Conservation (phyloP, 2,113 vertebrate species). For the Eptatretus burgeri region DNA sequence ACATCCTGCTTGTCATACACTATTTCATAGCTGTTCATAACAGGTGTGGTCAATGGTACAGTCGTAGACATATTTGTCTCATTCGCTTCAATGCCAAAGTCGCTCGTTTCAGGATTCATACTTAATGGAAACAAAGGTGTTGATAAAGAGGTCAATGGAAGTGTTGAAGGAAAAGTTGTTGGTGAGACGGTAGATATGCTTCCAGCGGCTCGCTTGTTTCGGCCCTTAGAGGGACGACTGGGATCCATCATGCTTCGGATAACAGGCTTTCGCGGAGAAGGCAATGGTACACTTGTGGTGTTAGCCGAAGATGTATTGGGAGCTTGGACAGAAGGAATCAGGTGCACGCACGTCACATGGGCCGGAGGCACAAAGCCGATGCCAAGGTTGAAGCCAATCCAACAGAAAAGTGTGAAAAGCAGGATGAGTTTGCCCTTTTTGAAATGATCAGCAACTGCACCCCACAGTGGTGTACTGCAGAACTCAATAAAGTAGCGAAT, state of each 20-base stretch:
- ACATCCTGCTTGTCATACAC: slow-evolving; percentile 42
- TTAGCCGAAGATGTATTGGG: not conserved
- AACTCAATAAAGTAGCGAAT: slow-evolving; percentile 96
- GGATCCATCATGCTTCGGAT: too few relatives aligned
- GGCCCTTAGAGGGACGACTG: too few relatives aligned
- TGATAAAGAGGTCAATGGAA: too few relatives aligned
- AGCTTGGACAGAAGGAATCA: not conserved
- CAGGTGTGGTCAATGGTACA: slow-evolving; percentile 16
- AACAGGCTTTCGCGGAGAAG: too few relatives aligned
- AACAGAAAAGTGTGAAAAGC: slow-evolving; percentile 69
- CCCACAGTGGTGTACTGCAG: slow-evolving; percentile 95
- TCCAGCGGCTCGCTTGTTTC: not conserved
- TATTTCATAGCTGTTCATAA: slow-evolving; percentile 10
- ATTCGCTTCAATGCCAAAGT: slow-evolving; percentile 10
- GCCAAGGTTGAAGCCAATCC: slow-evolving; percentile 70
- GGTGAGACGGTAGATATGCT: not conserved
- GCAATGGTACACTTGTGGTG: not conserved
- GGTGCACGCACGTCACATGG: not conserved
- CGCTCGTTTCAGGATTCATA: not conserved
- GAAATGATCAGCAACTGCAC: slow-evolving; percentile 71
- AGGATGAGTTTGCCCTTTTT: slow-evolving; percentile 59
- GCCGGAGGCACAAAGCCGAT: slow-evolving; percentile 69
- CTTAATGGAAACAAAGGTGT: not conserved
- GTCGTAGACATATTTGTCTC: slow-evolving; percentile 8
- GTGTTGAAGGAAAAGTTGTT: too few relatives aligned